These are phyloP conservation scores for Mellilla xanthometata DNA, from an alignment of 2,888 invertebrate species.

Conservation along the genomic window DNA sequence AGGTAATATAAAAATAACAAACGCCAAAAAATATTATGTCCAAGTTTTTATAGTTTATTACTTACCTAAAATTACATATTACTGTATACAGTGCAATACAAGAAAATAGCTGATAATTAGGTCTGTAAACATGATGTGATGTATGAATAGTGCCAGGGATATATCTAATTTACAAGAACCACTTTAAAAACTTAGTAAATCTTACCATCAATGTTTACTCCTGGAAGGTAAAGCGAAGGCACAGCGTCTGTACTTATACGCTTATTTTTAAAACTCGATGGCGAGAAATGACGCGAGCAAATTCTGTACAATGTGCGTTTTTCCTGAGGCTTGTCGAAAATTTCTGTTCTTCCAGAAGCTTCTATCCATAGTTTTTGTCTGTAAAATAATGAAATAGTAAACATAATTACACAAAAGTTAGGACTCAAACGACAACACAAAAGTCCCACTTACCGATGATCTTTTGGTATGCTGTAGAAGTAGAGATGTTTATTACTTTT, in stretches of 20 bases:
- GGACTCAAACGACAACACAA: background rate
- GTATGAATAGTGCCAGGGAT: too few relatives aligned
- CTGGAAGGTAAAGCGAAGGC: conserved; percentile 57
- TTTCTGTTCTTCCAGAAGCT: conserved; percentile 56
- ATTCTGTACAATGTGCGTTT: conserved; percentile 50
- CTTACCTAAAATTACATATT: too few relatives aligned
- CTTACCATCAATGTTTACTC: conserved; percentile 44
- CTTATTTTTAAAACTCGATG: conserved; percentile 54
- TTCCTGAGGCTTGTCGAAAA: conserved; percentile 44
- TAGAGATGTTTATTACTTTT: conserved; percentile 61
- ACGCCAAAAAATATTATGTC: too few relatives aligned
- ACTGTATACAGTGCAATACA: too few relatives aligned
- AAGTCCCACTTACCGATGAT: conserved; percentile 48
- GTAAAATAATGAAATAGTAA: conserved; percentile 17
- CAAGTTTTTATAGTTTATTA: too few relatives aligned
- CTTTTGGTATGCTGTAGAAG: conserved; percentile 66
- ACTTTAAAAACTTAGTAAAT: too few relatives aligned
- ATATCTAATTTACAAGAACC: too few relatives aligned
- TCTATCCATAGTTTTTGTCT: conserved; percentile 64
- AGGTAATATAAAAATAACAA: too few relatives aligned
- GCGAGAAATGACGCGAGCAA: conserved; percentile 67
- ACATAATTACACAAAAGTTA: background rate
- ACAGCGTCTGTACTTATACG: conserved; percentile 58
- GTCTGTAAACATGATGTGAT: too few relatives aligned
- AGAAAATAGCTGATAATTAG: too few relatives aligned